phyloP scores from a whole-genome alignment of 2,888 invertebrate species.

The Anaspis maculata region DNA sequence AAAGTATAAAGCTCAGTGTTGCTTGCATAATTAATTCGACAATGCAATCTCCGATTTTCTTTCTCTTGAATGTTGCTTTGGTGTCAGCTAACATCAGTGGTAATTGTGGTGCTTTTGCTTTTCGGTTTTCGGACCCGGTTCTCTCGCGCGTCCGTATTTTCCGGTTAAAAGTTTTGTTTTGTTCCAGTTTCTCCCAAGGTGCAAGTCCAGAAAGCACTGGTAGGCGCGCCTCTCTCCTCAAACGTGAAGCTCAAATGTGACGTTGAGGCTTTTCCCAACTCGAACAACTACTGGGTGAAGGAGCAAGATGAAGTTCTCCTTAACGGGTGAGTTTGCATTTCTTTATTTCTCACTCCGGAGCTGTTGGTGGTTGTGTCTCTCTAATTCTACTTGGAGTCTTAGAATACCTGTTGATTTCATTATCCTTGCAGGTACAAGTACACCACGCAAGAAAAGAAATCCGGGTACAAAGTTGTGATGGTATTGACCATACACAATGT shows the following conservation, averaged over 20 bases:
- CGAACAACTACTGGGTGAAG: constrained; percentile 59
- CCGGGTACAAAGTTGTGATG: constrained; percentile 55
- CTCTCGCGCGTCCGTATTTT: no score
- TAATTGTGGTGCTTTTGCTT: no score
- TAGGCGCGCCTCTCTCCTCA: constrained; percentile 52
- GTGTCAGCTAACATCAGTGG: no score
- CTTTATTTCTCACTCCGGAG: constrained; percentile 4
- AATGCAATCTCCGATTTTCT: no score
- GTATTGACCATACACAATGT: constrained; percentile 55
- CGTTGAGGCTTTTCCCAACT: constrained; percentile 56
- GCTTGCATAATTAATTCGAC: no score
- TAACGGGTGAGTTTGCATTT: constrained; percentile 38
- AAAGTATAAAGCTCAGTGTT: no score
- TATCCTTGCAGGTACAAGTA: constrained; percentile 52
- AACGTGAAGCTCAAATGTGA: constrained; percentile 54
- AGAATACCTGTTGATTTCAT: background rate
- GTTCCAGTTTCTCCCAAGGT: constrained; percentile 54
- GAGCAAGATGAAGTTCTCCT: constrained; percentile 46
- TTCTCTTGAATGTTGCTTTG: no score
- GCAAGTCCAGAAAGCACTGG: constrained; percentile 53
- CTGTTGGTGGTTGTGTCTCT: no score
- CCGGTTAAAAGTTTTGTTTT: constrained; percentile 1
- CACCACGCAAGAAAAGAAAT: constrained; percentile 53
- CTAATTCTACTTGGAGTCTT: no score
- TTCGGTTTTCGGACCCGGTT: no score